phyloP scores from a whole-genome alignment of 2,888 invertebrate genomes.

The Cerceris rybyensis region DNA sequence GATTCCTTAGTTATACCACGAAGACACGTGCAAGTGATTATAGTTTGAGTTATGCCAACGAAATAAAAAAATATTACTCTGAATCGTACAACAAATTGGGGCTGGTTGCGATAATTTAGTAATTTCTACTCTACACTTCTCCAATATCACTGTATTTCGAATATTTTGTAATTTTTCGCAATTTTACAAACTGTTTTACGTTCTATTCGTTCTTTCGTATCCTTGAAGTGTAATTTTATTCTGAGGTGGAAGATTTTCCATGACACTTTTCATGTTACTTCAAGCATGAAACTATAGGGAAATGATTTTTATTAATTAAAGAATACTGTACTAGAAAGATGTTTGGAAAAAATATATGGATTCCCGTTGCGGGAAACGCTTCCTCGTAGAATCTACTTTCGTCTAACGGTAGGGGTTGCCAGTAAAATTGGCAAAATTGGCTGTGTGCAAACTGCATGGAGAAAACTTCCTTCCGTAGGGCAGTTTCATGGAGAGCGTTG shows the following conservation, averaged over 20 bases:
- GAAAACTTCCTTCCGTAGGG: slow-evolving; percentile 31
- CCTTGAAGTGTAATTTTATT: no score
- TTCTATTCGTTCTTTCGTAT: no score
- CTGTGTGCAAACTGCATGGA: slow-evolving; percentile 19
- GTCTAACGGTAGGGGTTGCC: slow-evolving; percentile 55
- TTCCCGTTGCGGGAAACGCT: slow-evolving; percentile 41
- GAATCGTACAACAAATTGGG: no score
- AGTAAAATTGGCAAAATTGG: slow-evolving; percentile 62
- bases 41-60: not conserved
- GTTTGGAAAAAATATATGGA: slow-evolving; percentile 10
- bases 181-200: no score
- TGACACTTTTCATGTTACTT: not conserved
- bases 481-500: slow-evolving; percentile 5
- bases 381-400: slow-evolving; percentile 40
- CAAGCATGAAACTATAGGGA: no score
- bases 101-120: no score
- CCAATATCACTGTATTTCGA: no score
- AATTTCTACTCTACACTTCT: no score
- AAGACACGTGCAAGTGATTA: slow-evolving; percentile 7
- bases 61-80: no score
- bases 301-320: not conserved
- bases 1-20: slow-evolving; percentile 18
- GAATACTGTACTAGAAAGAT: slow-evolving; percentile 8
- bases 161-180: no score
- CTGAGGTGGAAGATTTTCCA: no score